phyloP scores from a whole-genome alignment of 2,113 vertebrate genomes.

The Murina feae region DNA sequence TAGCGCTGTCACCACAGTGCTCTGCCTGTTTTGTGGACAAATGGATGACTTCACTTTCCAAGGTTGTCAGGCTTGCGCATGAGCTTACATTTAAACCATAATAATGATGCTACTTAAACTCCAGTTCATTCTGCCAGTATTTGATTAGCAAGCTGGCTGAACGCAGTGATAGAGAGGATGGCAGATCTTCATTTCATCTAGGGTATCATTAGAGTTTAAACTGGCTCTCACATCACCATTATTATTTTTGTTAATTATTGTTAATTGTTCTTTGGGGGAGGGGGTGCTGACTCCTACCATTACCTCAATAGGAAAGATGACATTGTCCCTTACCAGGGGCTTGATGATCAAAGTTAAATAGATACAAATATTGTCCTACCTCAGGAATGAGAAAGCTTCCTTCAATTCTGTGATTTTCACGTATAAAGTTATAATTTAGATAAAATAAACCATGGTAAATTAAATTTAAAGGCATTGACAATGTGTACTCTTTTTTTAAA shows the following conservation, averaged over 20 bases:
- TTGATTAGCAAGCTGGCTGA: slow-evolving; percentile 75
- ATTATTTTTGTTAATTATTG: slow-evolving; percentile 43
- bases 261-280: slow-evolving; percentile 49
- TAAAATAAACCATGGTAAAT: neutral
- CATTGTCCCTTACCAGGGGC: neutral
- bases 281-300: neutral
- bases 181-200: slow-evolving; percentile 58
- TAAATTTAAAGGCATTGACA: neutral
- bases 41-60: slow-evolving; percentile 65
- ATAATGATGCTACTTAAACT: slow-evolving; percentile 65
- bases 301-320: slow-evolving; percentile 35
- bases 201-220: slow-evolving; percentile 65
- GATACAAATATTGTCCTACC: slow-evolving; percentile 5
- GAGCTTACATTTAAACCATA: slow-evolving; percentile 66
- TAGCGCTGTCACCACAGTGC: neutral
- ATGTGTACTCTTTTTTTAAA: neutral
- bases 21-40: slow-evolving; percentile 48
- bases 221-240: slow-evolving; percentile 37
- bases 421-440: neutral
- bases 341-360: slow-evolving; percentile 36
- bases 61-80: slow-evolving; percentile 67
- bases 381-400: neutral
- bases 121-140: slow-evolving; percentile 56
- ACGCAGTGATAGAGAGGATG: slow-evolving; percentile 42
- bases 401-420: slow-evolving; percentile 3